A percentile compares a stretch with the other conserved stretches of the same genome.
These are phyloP conservation scores for Perizoma flavofasciatum DNA, from an alignment of 2,888 invertebrate genomes.

Conservation along the genomic window DNA sequence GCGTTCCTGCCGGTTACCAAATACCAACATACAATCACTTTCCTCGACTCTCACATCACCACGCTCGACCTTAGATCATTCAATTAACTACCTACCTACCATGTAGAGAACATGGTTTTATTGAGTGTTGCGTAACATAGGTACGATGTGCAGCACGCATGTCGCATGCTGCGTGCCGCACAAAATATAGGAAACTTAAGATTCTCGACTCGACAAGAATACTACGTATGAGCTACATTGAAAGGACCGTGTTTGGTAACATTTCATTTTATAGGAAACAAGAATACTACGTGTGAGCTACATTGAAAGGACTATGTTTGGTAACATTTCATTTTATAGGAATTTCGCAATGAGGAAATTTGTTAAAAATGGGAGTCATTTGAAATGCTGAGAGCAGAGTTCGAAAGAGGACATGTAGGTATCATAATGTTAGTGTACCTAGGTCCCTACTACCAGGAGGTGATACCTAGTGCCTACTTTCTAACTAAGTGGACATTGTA, in stretches of 20 bases:
- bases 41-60: slow-evolving; percentile 70
- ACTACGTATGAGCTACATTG: slow-evolving; percentile 28
- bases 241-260: slow-evolving; percentile 27
- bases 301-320: slow-evolving; percentile 28
- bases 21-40: slow-evolving; percentile 66
- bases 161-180: slow-evolving; percentile 7
- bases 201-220: slow-evolving; percentile 22
- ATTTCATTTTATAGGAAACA: slow-evolving; percentile 23
- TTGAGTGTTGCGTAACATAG: slow-evolving; percentile 28
- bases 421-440: background rate
- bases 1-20: slow-evolving; percentile 61
- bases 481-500: too few species aligned
- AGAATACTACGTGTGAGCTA: slow-evolving; percentile 24
- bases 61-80: slow-evolving; percentile 35
- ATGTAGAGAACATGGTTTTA: slow-evolving; percentile 7
- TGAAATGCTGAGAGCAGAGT: slow-evolving; percentile 5
- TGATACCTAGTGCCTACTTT: too few species aligned
- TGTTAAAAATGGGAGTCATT: slow-evolving; percentile 17
- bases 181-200: slow-evolving; percentile 21
- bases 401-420: background rate
- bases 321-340: slow-evolving; percentile 22
- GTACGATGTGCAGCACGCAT: slow-evolving; percentile 15
- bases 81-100: slow-evolving; percentile 17
- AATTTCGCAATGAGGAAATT: slow-evolving; percentile 37
- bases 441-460: too few species aligned